These are phyloP conservation scores for Crossocerus cetratus DNA, from an alignment of 2,888 invertebrate genomes.

Conservation along the genomic window DNA sequence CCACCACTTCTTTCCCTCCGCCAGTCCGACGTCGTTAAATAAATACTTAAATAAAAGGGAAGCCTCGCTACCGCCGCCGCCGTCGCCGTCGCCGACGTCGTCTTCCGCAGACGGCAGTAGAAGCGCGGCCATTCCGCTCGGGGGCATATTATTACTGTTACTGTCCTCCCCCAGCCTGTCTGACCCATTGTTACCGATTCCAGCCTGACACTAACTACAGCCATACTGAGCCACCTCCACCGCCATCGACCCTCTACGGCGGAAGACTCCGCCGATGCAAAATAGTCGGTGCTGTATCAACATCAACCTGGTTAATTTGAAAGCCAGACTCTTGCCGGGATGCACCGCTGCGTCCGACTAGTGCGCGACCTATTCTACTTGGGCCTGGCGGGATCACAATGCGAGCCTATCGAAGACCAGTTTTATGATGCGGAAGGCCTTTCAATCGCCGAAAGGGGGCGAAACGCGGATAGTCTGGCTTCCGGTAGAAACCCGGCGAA, in stretches of 20 bases:
- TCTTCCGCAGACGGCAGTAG: slow-evolving; percentile 13
- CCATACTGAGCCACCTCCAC: background rate
- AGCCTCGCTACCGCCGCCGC: background rate
- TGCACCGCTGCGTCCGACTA: too few relatives aligned
- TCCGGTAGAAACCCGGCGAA: background rate
- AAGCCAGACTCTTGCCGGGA: background rate
- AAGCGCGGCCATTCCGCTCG: slow-evolving; percentile 25
- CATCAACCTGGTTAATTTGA: too few relatives aligned
- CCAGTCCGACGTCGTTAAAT: slow-evolving; percentile 53
- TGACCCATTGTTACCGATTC: too few relatives aligned
- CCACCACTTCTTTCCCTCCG: background rate
- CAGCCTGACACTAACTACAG: background rate
- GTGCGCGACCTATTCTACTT: background rate
- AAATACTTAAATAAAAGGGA: slow-evolving; percentile 62
- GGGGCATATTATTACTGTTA: slow-evolving; percentile 37
- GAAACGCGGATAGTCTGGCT: background rate
- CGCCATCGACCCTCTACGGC: too few relatives aligned
- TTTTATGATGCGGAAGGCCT: slow-evolving; percentile 7
- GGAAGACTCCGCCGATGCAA: too few relatives aligned
- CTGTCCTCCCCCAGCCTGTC: background rate
- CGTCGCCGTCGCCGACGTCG: background rate
- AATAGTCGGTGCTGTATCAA: too few relatives aligned
- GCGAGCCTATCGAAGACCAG: slow-evolving; percentile 24
- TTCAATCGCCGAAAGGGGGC: too few relatives aligned
- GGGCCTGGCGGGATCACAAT: slow-evolving; percentile 2